Percentiles rank a stretch among this genome's conserved stretches.
Conservation (phyloP, 1,140 invertebrate species). For the Coptotermes formosanus region DNA sequence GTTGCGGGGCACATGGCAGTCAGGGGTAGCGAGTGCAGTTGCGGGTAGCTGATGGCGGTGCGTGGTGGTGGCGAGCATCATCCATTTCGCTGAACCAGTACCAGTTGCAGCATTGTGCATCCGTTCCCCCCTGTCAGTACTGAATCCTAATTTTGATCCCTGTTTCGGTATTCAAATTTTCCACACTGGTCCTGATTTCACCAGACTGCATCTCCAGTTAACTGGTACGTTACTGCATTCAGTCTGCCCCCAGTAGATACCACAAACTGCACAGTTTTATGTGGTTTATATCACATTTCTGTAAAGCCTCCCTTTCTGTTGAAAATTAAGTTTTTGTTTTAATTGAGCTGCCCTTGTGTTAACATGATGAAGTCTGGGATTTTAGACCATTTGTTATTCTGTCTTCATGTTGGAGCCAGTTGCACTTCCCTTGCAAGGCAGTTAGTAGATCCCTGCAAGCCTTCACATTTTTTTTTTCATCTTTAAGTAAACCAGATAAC, state of each 20-base stretch:
- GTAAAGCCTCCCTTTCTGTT: not conserved
- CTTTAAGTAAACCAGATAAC: too few species aligned
- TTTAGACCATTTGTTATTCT: not conserved
- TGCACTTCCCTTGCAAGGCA: too few species aligned
- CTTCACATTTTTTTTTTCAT: too few species aligned
- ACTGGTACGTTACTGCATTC: not conserved
- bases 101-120: not conserved
- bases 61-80: constrained; percentile 8
- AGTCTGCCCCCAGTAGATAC: not conserved
- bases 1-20: constrained; percentile 21
- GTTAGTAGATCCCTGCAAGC: too few species aligned
- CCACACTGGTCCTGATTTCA: not conserved
- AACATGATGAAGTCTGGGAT: not conserved
- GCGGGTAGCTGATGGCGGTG: constrained; percentile 21
- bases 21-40: constrained; percentile 24
- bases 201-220: not conserved
- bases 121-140: not conserved
- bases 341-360: not conserved
- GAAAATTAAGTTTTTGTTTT: not conserved
- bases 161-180: not conserved
- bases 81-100: not conserved
- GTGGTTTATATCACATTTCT: not conserved
- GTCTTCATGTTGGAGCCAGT: too few species aligned
- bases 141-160: not conserved
- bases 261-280: not conserved